phyloP scores from a whole-genome alignment of 2,888 invertebrate species.

The Eupithecia abbreviata region DNA sequence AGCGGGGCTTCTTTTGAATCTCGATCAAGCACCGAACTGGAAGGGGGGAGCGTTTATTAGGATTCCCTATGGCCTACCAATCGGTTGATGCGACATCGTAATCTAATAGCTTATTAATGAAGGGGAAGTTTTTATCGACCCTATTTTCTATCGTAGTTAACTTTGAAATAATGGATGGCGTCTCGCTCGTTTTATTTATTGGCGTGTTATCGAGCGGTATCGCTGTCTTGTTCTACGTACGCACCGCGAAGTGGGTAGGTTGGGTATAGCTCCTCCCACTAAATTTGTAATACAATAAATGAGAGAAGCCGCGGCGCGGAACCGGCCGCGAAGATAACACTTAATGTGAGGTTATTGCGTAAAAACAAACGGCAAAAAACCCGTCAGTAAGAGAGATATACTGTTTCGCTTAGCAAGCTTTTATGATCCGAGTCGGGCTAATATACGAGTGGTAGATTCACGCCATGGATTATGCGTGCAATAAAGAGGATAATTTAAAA shows the following conservation, averaged over 20 bases:
- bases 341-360: constrained; percentile 77
- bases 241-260: constrained; percentile 75
- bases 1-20: constrained; percentile 83
- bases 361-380: constrained; percentile 80
- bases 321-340: constrained; percentile 74
- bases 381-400: constrained; percentile 69
- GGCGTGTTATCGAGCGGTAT: constrained; percentile 62
- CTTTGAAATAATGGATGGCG: constrained; percentile 72
- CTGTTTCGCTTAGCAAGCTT: constrained; percentile 68
- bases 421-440: constrained; percentile 71
- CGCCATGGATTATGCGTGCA: constrained; percentile 72
- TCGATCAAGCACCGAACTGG: constrained; percentile 80
- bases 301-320: constrained; percentile 70
- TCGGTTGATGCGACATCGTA: constrained; percentile 78
- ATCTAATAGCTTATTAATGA: constrained; percentile 84
- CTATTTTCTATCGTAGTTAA: constrained; percentile 80
- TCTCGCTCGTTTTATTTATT: constrained; percentile 67
- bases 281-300: constrained; percentile 82
- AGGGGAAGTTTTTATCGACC: constrained; percentile 77
- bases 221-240: constrained; percentile 72
- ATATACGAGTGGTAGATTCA: constrained; percentile 71
- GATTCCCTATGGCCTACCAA: constrained; percentile 82
- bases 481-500: constrained; percentile 78
- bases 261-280: constrained; percentile 77
- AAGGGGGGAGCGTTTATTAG: constrained; percentile 82